These are phyloP conservation scores for Atherinosoma microstoma DNA, from an alignment of 2,797 vertebrate genomes.

Conservation along the genomic window DNA sequence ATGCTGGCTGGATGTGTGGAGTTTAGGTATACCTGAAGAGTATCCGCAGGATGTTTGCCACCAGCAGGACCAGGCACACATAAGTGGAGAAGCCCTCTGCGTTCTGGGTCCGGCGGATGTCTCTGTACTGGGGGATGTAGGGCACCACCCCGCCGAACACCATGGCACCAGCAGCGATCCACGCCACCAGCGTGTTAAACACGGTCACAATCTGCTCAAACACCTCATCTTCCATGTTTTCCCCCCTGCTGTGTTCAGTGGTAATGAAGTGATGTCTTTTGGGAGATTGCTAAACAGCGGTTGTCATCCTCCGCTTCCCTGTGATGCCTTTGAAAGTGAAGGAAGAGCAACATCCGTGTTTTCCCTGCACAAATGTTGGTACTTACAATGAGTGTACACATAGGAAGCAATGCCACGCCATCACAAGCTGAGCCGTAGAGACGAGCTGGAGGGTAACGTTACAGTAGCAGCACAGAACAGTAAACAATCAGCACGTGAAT, in stretches of 20 bases:
- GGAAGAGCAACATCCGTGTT: conserved; percentile 32
- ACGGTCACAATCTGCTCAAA: conserved; percentile 84
- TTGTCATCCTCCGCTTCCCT: conserved; percentile 14
- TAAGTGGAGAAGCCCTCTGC: conserved; percentile 96
- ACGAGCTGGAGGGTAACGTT: not conserved
- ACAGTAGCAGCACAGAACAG: not conserved
- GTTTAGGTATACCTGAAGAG: conserved; percentile 91
- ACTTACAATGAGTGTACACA: conserved; percentile 16
- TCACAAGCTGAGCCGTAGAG: conserved; percentile 24
- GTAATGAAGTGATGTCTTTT: not conserved
- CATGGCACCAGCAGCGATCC: conserved; percentile 92
- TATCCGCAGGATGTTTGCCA: conserved; percentile 95
- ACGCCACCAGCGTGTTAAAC: conserved; percentile 85
- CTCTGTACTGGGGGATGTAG: conserved; percentile 94
- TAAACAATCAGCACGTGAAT: not conserved
- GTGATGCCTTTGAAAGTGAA: not conserved
- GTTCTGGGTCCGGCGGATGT: conserved; percentile 92
- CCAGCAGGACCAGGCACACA: conserved; percentile 93
- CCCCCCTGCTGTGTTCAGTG: conserved; percentile 3
- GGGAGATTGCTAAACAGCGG: accelerated
- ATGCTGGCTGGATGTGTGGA: not conserved
- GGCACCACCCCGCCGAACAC: conserved; percentile 96
- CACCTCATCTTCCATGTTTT: conserved; percentile 87
- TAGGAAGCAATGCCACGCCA: conserved; percentile 60
- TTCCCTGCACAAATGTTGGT: conserved; percentile 1